A percentile compares a stretch with the other conserved stretches of the same genome.
phyloP scores from a whole-genome alignment of 2,888 invertebrate species.

The Ischnus inquisitorius region DNA sequence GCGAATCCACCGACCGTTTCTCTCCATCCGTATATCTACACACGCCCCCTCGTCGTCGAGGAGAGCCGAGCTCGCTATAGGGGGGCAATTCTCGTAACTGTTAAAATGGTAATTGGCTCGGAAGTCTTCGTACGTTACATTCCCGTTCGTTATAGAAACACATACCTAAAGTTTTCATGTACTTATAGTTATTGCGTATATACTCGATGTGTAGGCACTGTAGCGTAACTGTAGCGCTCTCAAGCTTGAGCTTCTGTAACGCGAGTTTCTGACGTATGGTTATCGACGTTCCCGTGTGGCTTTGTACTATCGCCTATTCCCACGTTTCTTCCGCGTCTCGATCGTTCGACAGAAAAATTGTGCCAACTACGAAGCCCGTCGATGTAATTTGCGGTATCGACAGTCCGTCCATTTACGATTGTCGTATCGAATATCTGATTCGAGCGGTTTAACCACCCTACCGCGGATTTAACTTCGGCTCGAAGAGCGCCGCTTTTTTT shows the following conservation, averaged over 20 bases:
- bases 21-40: neutral
- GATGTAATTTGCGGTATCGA: slow-evolving; percentile 38
- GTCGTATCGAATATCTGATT: slow-evolving; percentile 33
- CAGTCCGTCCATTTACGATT: slow-evolving; percentile 23
- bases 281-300: slow-evolving; percentile 50
- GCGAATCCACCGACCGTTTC: neutral
- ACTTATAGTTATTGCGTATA: neutral
- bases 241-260: slow-evolving; percentile 9
- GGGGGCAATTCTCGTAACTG: slow-evolving; percentile 48
- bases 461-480: neutral
- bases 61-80: neutral
- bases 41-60: slow-evolving; percentile 2
- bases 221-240: neutral
- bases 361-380: slow-evolving; percentile 18
- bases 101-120: slow-evolving; percentile 44
- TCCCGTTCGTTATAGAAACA: slow-evolving; percentile 1
- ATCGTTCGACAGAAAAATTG: slow-evolving; percentile 52
- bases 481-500: neutral
- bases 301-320: slow-evolving; percentile 6
- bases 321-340: slow-evolving; percentile 35
- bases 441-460: neutral
- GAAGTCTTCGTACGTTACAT: slow-evolving; percentile 11
- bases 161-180: neutral
- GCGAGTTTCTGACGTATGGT: slow-evolving; percentile 36
- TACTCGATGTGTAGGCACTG: neutral